phyloP scores from a whole-genome alignment of 1,140 invertebrate species.

The Thaumetopoea pityocampa region DNA sequence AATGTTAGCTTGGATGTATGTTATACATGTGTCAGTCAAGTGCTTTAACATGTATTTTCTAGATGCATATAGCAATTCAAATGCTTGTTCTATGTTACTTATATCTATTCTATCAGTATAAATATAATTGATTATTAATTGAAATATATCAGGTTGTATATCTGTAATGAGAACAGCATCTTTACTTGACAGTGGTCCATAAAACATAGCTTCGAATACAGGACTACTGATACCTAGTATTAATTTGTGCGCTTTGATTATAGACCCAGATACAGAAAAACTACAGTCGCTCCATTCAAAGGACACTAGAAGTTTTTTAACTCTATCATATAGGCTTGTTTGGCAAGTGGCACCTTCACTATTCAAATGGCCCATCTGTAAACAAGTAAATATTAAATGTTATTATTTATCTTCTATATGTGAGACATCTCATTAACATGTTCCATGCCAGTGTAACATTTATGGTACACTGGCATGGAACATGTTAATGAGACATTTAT shows the following conservation, averaged over 20 bases:
- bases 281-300: slow-evolving; percentile 76
- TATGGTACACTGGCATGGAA: too few relatives aligned
- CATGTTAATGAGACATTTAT: too few relatives aligned
- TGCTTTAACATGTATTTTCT: slow-evolving; percentile 77
- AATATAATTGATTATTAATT: slow-evolving; percentile 75
- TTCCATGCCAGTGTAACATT: too few relatives aligned
- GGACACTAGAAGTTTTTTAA: slow-evolving; percentile 67
- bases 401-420: too few relatives aligned
- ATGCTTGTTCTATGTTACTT: slow-evolving; percentile 71
- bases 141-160: slow-evolving; percentile 74
- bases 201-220: slow-evolving; percentile 87
- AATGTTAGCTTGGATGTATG: slow-evolving; percentile 69
- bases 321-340: slow-evolving; percentile 61
- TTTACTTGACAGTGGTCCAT: slow-evolving; percentile 77
- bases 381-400: slow-evolving; percentile 28
- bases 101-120: slow-evolving; percentile 75
- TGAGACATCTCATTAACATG: too few relatives aligned
- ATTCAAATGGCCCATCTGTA: slow-evolving; percentile 54
- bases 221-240: slow-evolving; percentile 82
- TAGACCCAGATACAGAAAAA: slow-evolving; percentile 69
- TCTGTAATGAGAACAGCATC: slow-evolving; percentile 72
- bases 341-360: slow-evolving; percentile 24
- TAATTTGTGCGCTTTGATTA: slow-evolving; percentile 80
- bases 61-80: slow-evolving; percentile 76
- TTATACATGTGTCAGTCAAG: slow-evolving; percentile 68